A percentile compares a stretch with the other conserved stretches of the same genome.
Conservation (phyloP, 1,140 invertebrate species). For the Alviniconcha marisindica region DNA sequence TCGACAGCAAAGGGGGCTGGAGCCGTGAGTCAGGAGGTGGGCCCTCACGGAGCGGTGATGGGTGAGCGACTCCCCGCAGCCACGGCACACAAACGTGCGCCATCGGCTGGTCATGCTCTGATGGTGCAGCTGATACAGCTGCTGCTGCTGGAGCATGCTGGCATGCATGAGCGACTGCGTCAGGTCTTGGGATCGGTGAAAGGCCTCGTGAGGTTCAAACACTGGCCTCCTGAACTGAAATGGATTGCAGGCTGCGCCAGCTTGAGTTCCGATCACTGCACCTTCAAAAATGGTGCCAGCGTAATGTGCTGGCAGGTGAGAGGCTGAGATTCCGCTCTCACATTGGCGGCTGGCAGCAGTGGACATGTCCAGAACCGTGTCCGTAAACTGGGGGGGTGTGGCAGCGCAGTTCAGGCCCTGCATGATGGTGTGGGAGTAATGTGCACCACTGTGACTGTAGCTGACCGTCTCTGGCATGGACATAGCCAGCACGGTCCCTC, state of each 20-base stretch:
- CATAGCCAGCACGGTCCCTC: slow-evolving; percentile 13
- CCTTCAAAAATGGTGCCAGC: slow-evolving; percentile 28
- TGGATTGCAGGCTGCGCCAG: slow-evolving; percentile 15
- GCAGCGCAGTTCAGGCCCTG: slow-evolving; percentile 6
- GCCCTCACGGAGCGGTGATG: slow-evolving; percentile 32
- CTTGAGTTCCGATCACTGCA: background rate
- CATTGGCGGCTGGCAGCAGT: slow-evolving; percentile 7
- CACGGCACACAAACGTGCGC: slow-evolving; percentile 23
- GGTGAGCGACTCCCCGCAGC: slow-evolving; percentile 25
- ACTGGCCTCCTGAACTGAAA: slow-evolving; percentile 22
- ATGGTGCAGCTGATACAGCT: slow-evolving; percentile 29
- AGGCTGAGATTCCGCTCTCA: background rate
- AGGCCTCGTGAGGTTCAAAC: slow-evolving; percentile 29
- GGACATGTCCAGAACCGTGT: slow-evolving; percentile 33
- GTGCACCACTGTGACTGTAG: slow-evolving; percentile 15
- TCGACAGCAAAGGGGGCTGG: slow-evolving; percentile 24
- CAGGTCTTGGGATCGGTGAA: slow-evolving; percentile 12
- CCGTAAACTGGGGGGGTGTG: slow-evolving; percentile 4
- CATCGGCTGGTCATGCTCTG: slow-evolving; percentile 6
- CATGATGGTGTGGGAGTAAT: slow-evolving; percentile 22
- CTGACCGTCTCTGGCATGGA: slow-evolving; percentile 20
- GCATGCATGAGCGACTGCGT: background rate
- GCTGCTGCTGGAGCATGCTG: slow-evolving; percentile 31
- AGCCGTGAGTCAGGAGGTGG: slow-evolving; percentile 32
- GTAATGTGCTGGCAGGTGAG: slow-evolving; percentile 16